These are phyloP conservation scores for Thera obeliscata DNA, from an alignment of 2,888 invertebrate species.

Conservation along the genomic window DNA sequence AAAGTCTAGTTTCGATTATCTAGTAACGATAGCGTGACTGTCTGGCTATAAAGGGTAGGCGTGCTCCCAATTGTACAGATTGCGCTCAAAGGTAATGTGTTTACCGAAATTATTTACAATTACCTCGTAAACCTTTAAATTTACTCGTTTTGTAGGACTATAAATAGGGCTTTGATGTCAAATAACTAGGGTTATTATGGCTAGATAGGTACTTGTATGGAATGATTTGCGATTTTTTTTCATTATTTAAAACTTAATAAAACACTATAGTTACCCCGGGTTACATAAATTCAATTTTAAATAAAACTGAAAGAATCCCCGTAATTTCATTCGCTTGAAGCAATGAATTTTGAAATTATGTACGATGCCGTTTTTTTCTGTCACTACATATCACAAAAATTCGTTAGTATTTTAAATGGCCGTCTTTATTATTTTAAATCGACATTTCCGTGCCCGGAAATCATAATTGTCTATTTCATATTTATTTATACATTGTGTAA, in stretches of 20 bases:
- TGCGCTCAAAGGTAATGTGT: slow-evolving; percentile 38
- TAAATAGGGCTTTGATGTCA: slow-evolving; percentile 14
- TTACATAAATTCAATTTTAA: too few relatives aligned
- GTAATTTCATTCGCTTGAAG: too few relatives aligned
- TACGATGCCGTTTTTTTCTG: too few relatives aligned
- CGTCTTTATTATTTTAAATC: too few relatives aligned
- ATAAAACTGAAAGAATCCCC: too few relatives aligned
- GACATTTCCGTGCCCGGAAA: too few relatives aligned
- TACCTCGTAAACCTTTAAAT: slow-evolving; percentile 35
- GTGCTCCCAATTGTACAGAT: slow-evolving; percentile 37
- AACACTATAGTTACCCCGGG: too few relatives aligned
- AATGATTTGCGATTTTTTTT: neutral
- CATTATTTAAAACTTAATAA: neutral
- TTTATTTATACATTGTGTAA: too few relatives aligned
- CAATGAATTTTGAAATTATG: too few relatives aligned
- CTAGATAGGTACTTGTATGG: slow-evolving; percentile 7
- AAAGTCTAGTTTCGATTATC: slow-evolving; percentile 10
- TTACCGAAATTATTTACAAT: slow-evolving; percentile 39
- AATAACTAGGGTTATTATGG: slow-evolving; percentile 19
- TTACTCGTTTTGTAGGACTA: slow-evolving; percentile 23
- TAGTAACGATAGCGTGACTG: slow-evolving; percentile 25
- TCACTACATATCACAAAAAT: too few relatives aligned
- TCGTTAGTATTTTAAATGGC: too few relatives aligned
- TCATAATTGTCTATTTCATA: too few relatives aligned
- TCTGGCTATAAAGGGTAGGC: slow-evolving; percentile 23